Evolutionary conservation across 2,113 vertebrate genomes (phyloP), one percentile per base, ranked within the genome.

Genomic region (Lates calcarifer): DNA sequence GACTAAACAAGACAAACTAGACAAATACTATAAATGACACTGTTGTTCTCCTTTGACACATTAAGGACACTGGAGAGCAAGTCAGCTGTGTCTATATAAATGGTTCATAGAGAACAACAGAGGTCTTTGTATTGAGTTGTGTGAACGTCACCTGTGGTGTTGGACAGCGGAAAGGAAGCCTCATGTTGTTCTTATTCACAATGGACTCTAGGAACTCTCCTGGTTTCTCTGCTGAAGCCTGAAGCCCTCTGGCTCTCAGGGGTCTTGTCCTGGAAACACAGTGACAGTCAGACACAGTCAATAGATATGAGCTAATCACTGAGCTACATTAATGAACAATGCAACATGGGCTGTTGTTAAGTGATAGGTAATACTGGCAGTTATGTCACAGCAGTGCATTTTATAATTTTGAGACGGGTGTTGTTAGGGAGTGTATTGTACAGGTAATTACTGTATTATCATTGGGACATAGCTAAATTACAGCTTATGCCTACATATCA

Each of bases 101-200:
- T 3, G 3, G 20, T 11, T 67, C 9, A 45, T 6, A 49, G 29
- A 53, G 18, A 68, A 66, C 41, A 70, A 6, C 1, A 12, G 3
- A 45, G 14, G 29, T n/a, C 53, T 29, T 65, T 71, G 68, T 58
- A 15, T 6, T 5, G 17, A 29, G 60, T 29, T 3, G 13, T 22
- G 58, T 69, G 31, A 47, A 6, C 0, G 6, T 81, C 58, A 93
- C 91, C 89, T 91, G 77, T 74, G n/a, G 63, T 57, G 71, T 4
- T 2, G 17, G 4, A 41, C 65, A 63, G 76, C 74, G 77, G 35
- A 70, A 33, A 5, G 13, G 45, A 11, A 79, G 43, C 65, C 70
- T 92, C 92, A 94, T 94, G 49, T 12, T 87, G 77, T 9, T 71
- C 41, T 78, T 55, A 2, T 57, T 31, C 33, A 49, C 80, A 12